These are phyloP conservation scores for Oreochromis mossambicus DNA, from an alignment of 2,797 vertebrate species.

Conservation along the genomic window DNA sequence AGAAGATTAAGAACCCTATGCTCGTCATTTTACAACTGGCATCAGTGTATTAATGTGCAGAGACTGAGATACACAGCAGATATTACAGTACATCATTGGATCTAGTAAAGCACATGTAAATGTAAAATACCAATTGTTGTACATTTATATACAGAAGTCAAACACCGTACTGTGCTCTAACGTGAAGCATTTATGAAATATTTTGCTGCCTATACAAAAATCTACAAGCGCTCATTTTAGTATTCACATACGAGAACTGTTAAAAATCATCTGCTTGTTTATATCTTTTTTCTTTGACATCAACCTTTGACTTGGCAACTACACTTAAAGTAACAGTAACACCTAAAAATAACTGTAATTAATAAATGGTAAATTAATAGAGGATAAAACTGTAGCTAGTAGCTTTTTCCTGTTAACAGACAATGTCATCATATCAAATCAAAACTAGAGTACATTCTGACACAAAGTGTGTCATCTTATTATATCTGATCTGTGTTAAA, in stretches of 20 bases:
- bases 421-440: not conserved
- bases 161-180: slow-evolving; percentile 44
- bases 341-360: not conserved
- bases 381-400: not conserved
- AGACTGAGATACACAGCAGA: slow-evolving; percentile 34
- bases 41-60: not conserved
- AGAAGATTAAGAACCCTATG: not conserved
- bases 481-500: not conserved
- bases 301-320: slow-evolving; percentile 11
- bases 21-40: not conserved
- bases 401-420: not conserved
- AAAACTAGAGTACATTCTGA: not conserved
- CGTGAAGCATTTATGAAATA: slow-evolving; percentile 38
- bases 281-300: slow-evolving; percentile 40
- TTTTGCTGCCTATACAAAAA: slow-evolving; percentile 64
- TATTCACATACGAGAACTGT: slow-evolving; percentile 53
- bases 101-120: slow-evolving; percentile 41
- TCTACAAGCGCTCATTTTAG: slow-evolving; percentile 58
- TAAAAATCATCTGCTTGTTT: slow-evolving; percentile 19
- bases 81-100: slow-evolving; percentile 31
- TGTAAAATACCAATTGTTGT: slow-evolving; percentile 41
- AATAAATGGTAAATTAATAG: not conserved
- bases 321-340: not conserved
- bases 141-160: slow-evolving; percentile 56
- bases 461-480: not conserved